Base-by-base conservation (phyloP, 2,797 vertebrate genomes). In the Staurois parvus region DNA sequence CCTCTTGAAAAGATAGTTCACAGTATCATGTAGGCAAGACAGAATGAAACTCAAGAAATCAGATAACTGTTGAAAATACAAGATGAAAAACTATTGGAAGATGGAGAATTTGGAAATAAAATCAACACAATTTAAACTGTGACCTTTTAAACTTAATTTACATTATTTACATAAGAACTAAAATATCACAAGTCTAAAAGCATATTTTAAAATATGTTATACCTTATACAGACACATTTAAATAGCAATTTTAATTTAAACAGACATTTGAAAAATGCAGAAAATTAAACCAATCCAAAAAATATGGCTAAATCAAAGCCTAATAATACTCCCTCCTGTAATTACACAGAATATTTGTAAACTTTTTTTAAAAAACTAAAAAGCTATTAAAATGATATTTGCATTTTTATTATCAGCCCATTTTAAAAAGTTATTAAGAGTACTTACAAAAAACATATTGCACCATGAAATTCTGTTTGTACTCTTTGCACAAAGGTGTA, bases 381-480 rank as follows among this genome's bases (percentile, higher is more conserved):
- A 88, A 81, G 89, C 90, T 91, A 93, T 94, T 94, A 92, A 94
- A 94, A 93, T 89, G 89, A 89, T 86, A 95, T 95, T 95, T 95
- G 94, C 94, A 95, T 94, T 95, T 95, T 95, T 95, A 95, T 95
- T 94, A 94, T 93, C 93, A 91, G 88, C 91, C 91, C 93, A 94
- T 94, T 94, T 94, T 77, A 94, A 94, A 95, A 95, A 95, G 93
- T 94, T 94, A 95, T 95, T 95, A 95, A 93, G 94, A 95, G 93
- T 95, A 94, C 93, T 95, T 95, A 95, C 92, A 94, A 94, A 95
- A n/a, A 95, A 94, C 93, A 94, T 95, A 95, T 94, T 94, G 93
- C 89, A 89, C 90, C 91, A 92, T 93, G 95, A 94, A 94, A 94
- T 93, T 92, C 92, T 94, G 92, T 94, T 95, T 94, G 92, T 91